phyloP scores from a whole-genome alignment of 2,888 invertebrate species.

The Lordiphosa andalusiaca region DNA sequence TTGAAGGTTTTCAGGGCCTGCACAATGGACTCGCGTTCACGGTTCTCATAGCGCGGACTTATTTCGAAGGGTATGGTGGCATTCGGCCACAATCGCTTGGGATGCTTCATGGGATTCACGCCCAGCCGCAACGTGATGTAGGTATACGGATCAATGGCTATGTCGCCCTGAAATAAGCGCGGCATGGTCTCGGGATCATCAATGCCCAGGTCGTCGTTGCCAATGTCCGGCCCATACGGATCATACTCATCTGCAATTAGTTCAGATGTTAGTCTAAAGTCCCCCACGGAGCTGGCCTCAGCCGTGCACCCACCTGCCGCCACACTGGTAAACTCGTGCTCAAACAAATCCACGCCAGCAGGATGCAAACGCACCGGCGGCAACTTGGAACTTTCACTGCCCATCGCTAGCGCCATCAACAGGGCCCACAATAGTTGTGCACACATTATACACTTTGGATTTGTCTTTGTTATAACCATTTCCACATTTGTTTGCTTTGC shows the following conservation, averaged over 20 bases:
- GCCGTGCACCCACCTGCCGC: conserved; percentile 42
- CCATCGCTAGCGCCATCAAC: conserved; percentile 24
- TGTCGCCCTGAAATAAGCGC: conserved; percentile 86
- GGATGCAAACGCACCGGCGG: conserved; percentile 45
- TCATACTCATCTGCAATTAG: conserved; percentile 57
- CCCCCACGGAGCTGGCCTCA: background rate
- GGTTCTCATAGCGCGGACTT: conserved; percentile 81
- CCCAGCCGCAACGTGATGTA: conserved; percentile 84
- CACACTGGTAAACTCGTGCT: conserved; percentile 68
- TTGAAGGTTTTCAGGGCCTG: conserved; percentile 84
- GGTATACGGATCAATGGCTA: conserved; percentile 84
- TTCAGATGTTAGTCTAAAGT: background rate
- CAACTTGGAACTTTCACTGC: conserved; percentile 55
- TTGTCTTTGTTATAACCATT: conserved; percentile 33
- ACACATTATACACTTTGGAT: conserved; percentile 47
- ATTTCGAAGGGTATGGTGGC: conserved; percentile 85
- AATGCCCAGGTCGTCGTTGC: conserved; percentile 50
- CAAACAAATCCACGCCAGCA: conserved; percentile 71
- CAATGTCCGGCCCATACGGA: conserved; percentile 54
- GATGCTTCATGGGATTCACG: conserved; percentile 84
- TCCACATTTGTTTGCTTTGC: conserved; percentile 30
- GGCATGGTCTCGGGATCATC: conserved; percentile 85
- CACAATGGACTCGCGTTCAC: conserved; percentile 83
- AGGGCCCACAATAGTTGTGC: conserved; percentile 31
- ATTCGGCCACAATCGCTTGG: conserved; percentile 85